Base-by-base conservation (phyloP, 2,888 invertebrate genomes). In the Chelonus formosanus region DNA sequence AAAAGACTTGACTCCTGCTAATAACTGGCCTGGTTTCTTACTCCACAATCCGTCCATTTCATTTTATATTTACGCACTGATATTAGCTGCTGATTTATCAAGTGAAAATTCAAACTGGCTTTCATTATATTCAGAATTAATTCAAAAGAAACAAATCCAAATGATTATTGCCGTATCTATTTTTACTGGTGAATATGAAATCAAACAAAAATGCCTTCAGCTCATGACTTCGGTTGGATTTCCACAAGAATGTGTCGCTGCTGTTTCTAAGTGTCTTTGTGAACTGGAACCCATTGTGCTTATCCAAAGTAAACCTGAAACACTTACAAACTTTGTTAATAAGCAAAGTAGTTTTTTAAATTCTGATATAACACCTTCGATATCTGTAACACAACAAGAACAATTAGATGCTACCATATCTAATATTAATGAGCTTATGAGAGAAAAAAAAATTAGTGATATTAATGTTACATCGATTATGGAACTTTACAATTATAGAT, bases 401-500 rank as follows among this genome's bases (percentile, higher is more conserved):
- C 86, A 87, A 2, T 80, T 89, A 0, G 88, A 89, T 75, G 58
- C 76, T 4, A 86, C 88, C 5, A 81, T 89, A 0, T 78, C 79
- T 0, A 83, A 81, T 53, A 81, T 89, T 0, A 76, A 84, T 43
- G 84, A 85, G 7, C 85, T 86, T 1, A 81, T 87, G 6, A 76
- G 85, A 0, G 81, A 85, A 4, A 87, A 88, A 71, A 84, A 88
- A 85, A 84, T 89, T 55, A 80, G 83, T 0, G 88, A 90, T 73
- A 85, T 90, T 61, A 86, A 89, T 0, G 90, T 89, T 0, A 90
- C 90, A 0, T 88, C 90, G 55, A 88, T 91, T 3, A 91, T 92
- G 89, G 91, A 92, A 78, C 76, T 92, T 68, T 92, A 91, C 65
- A 90, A 91, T 31, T 91, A 90, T 79, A 91, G 91, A 81, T 85